Conservation (phyloP, 2,113 vertebrate species). For the Leptodactylus fuscus region DNA sequence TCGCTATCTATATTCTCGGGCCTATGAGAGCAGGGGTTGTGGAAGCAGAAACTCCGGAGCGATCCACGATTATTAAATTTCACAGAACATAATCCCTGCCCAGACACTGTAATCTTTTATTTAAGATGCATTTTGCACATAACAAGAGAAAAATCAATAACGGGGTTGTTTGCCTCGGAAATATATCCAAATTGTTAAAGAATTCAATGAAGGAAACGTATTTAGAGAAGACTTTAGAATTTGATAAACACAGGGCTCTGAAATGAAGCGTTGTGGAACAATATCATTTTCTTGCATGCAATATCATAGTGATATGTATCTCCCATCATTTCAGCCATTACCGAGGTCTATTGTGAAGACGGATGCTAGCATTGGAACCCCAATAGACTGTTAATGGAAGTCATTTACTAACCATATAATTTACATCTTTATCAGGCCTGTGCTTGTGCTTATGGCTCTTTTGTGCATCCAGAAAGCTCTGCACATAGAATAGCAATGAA, state of each 20-base stretch:
- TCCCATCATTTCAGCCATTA: constrained; percentile 9
- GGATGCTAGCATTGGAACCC: not conserved
- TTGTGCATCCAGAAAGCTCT: not conserved
- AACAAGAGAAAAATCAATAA: constrained; percentile 62
- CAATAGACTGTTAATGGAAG: constrained; percentile 1
- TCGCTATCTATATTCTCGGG: constrained; percentile 40
- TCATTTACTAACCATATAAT: constrained; percentile 6
- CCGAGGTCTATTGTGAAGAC: not conserved
- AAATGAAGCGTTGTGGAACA: not conserved
- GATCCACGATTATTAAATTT: constrained; percentile 64
- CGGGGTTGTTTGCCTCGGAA: constrained; percentile 35
- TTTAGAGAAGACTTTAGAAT: not conserved
- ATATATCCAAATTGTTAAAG: constrained; percentile 35
- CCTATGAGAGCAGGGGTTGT: constrained; percentile 36
- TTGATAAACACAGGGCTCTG: constrained; percentile 6
- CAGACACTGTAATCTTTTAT: constrained; percentile 57
- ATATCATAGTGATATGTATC: not conserved
- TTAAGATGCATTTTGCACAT: constrained; percentile 61
- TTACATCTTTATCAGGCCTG: not conserved
- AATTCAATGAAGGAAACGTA: not conserved
- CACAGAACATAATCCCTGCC: constrained; percentile 58
- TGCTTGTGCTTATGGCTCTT: not conserved
- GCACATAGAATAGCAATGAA: not conserved
- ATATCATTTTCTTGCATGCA: constrained; percentile 20
- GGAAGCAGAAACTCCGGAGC: constrained; percentile 49